Base-by-base conservation (phyloP, 2,888 invertebrate species). In the Athalia rosae region DNA sequence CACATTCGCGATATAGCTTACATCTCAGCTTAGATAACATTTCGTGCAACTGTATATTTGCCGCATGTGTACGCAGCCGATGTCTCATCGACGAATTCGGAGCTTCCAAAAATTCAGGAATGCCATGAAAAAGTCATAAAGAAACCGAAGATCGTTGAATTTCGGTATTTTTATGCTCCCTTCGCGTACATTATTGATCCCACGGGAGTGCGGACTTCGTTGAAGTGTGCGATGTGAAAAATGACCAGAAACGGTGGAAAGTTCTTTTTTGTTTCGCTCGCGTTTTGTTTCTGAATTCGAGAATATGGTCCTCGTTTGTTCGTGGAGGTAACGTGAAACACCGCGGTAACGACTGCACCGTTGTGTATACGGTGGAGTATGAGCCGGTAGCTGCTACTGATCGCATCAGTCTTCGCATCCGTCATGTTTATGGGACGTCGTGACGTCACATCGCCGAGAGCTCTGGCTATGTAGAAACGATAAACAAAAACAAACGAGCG, bases 401-500 rank as follows among this genome's bases (percentile, higher is more conserved):
- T 74, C 74, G 61, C 48, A 74, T 74, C 66, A 80, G 78, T 80
- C 64, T 41, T 77, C 83, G 81, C 84, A 87, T 87, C 83, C 84
- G 86, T 88, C 87, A 87, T 86, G 85, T 87, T 87, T 86, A 87
- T 85, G 84, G 83, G 82, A 80, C 80, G 79, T 80, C 80, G 82
- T 83, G 82, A 86, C 85, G 83, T 81, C 80, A 79, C 79, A 81
- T 78, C 73, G 79, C 80, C 80, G 50, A 28, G 28, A 28, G 28
- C 28, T 28, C 28, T 28, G 28, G 28, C 28, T 28, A 28, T 28
- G 74, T 15, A 59, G 41, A 53, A 58, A 61, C 50, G 88, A 88
- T 88, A 88, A 87, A 86, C 87, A 87, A 87, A 87, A 88, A 88
- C 87, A 87, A 88, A 88, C 87, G 88, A 86, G 84, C 82, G 82